Evolutionary conservation across 1,140 invertebrate species (phyloP).

Genomic region (Zaprionus camerounensis): DNA sequence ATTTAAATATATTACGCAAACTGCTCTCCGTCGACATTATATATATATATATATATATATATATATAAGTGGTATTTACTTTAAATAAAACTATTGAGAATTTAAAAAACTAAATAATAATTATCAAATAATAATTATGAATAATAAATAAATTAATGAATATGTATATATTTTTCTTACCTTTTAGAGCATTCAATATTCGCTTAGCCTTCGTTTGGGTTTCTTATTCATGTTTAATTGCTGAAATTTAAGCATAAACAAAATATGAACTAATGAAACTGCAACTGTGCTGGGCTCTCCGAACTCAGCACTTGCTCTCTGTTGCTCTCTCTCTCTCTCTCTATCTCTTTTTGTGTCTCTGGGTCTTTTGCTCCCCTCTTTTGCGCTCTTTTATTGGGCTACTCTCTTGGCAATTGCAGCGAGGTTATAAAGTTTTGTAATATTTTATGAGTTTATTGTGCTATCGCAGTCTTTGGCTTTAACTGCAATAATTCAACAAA

Average conservation of each 20-base stretch:
- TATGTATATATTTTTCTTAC: too few relatives aligned
- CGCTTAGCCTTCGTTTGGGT: neutral
- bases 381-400: constrained; percentile 23
- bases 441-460: constrained; percentile 58
- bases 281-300: constrained; percentile 38
- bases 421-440: constrained; percentile 66
- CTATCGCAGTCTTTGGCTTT: constrained; percentile 34
- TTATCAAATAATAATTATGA: neutral
- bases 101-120: neutral
- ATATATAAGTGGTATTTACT: too few relatives aligned
- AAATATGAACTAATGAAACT: constrained; percentile 49
- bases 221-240: constrained; percentile 35
- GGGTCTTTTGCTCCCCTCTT: neutral
- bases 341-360: neutral
- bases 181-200: constrained; percentile 10
- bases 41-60: too few relatives aligned
- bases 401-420: constrained; percentile 55
- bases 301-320: neutral
- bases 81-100: too few relatives aligned
- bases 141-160: too few relatives aligned
- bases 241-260: constrained; percentile 46
- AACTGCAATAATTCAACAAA: constrained; percentile 29
- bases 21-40: neutral
- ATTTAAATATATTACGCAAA: too few relatives aligned
- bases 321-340: neutral